phyloP scores from a whole-genome alignment of 1,140 invertebrate genomes.

The Anastrepha ludens region DNA sequence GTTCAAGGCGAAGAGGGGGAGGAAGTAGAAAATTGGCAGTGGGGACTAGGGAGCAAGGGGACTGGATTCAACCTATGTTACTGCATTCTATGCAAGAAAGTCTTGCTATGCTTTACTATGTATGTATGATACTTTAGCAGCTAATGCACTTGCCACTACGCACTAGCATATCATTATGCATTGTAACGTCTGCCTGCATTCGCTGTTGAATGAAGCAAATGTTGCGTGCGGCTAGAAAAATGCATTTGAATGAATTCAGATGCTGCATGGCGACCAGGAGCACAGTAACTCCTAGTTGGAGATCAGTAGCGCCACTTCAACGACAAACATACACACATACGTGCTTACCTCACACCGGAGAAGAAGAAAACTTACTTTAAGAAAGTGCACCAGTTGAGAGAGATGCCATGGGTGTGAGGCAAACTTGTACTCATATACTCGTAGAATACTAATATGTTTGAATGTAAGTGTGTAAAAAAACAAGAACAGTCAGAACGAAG shows the following conservation, averaged over 20 bases:
- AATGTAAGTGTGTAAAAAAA: not conserved
- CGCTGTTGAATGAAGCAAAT: slow-evolving; percentile 40
- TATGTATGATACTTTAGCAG: not conserved
- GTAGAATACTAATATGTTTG: no score
- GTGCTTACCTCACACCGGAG: not conserved
- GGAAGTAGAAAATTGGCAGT: not conserved
- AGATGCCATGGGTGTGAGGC: not conserved
- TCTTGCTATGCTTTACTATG: not conserved
- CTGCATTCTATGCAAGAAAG: not conserved
- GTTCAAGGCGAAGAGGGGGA: not conserved
- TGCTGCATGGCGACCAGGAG: slow-evolving; percentile 40
- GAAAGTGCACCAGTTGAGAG: not conserved
- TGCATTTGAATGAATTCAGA: slow-evolving; percentile 42
- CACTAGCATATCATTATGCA: not conserved
- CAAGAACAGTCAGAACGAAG: not conserved
- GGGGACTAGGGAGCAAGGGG: not conserved
- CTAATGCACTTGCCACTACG: slow-evolving; percentile 30
- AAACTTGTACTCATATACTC: not conserved
- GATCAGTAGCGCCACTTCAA: not conserved
- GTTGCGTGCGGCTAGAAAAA: not conserved
- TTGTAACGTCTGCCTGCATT: not conserved
- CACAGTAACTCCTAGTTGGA: not conserved
- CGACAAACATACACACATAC: not conserved
- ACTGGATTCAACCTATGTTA: not conserved
- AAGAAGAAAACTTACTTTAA: slow-evolving; percentile 9